Conservation (phyloP, 2,888 invertebrate species). For the Orthosia gothica region DNA sequence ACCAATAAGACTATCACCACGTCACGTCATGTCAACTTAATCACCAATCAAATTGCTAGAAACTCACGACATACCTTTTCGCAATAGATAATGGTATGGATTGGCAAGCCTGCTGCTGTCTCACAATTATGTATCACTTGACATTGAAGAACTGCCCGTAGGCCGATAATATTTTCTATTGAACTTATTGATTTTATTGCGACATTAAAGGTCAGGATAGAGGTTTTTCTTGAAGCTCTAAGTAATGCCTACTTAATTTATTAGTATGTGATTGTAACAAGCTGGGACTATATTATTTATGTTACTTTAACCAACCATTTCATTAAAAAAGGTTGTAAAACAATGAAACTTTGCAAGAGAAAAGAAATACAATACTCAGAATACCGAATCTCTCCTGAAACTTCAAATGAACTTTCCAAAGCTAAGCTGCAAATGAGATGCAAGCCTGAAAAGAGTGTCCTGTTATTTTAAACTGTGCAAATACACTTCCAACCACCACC, state of each 20-base stretch:
- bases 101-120: conserved; percentile 12
- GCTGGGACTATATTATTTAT: background rate
- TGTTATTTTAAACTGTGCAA: conserved; percentile 22
- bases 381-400: conserved; percentile 3
- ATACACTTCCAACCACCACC: conserved; percentile 4
- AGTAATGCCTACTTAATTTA: background rate
- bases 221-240: background rate
- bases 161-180: background rate
- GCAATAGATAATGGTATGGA: background rate
- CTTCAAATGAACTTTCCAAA: conserved; percentile 14
- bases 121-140: conserved; percentile 33
- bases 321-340: background rate
- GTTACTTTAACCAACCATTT: background rate
- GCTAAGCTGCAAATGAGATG: background rate
- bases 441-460: conserved; percentile 1
- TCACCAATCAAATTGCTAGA: background rate
- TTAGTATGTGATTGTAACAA: conserved; percentile 1
- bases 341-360: background rate
- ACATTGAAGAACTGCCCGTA: conserved; percentile 21
- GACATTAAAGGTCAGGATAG: background rate
- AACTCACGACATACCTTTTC: background rate
- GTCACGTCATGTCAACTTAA: background rate
- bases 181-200: conserved; percentile 24
- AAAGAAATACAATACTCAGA: background rate
- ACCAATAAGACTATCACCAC: conserved; percentile 1